phyloP scores from a whole-genome alignment of 2,797 vertebrate species.

The Neoniphon sammara region DNA sequence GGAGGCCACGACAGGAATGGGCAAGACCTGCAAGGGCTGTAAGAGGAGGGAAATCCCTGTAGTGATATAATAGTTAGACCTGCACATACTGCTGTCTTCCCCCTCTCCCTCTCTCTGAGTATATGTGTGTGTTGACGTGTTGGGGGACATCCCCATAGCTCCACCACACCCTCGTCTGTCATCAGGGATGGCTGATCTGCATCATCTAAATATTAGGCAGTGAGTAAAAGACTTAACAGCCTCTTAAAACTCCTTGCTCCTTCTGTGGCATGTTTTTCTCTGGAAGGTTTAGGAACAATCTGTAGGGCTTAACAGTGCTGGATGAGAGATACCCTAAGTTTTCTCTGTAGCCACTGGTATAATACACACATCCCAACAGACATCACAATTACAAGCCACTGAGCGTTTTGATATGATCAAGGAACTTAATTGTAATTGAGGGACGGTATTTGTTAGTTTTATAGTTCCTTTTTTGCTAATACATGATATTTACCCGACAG shows the following conservation, averaged over 20 bases:
- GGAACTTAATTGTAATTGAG: too few relatives aligned
- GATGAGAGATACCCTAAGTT: not conserved
- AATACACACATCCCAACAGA: too few relatives aligned
- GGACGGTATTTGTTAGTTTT: too few relatives aligned
- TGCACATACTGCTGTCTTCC: not conserved
- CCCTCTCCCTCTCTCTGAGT: not conserved
- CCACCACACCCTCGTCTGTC: slow-evolving; percentile 43
- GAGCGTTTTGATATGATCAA: too few relatives aligned
- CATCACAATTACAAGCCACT: too few relatives aligned
- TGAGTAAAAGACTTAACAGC: slow-evolving; percentile 6
- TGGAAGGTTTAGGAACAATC: not conserved
- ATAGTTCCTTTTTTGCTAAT: not conserved
- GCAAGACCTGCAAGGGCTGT: slow-evolving; percentile 30
- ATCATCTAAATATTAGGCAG: slow-evolving; percentile 42
- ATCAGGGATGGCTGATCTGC: slow-evolving; percentile 18
- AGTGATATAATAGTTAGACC: slow-evolving; percentile 24
- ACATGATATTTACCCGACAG: not conserved
- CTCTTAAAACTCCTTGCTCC: not conserved
- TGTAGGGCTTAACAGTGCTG: not conserved
- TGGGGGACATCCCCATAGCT: slow-evolving; percentile 14
- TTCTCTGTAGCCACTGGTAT: not conserved
- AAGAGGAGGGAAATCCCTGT: slow-evolving; percentile 42
- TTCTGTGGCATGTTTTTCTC: not conserved
- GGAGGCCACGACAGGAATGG: slow-evolving; percentile 33
- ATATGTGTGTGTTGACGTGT: not conserved